Percentiles rank a stretch among this genome's conserved stretches.
These are phyloP conservation scores for Melanostoma mellinum DNA, from an alignment of 2,888 invertebrate species.

Conservation along the genomic window DNA sequence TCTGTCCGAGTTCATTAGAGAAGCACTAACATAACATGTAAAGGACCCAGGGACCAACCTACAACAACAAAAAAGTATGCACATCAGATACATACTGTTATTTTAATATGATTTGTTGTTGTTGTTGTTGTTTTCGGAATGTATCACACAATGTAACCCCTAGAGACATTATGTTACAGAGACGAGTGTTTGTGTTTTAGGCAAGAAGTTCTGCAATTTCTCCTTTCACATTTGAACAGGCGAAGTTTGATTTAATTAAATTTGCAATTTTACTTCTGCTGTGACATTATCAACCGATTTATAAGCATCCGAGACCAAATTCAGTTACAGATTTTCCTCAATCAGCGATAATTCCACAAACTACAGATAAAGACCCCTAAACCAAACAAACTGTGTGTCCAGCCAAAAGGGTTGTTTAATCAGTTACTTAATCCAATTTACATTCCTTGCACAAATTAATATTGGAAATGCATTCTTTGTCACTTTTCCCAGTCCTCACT, in stretches of 20 bases:
- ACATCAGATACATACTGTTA: conserved; percentile 11
- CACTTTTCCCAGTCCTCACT: conserved; percentile 28
- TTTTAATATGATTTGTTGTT: neutral
- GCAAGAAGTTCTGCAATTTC: conserved; percentile 18
- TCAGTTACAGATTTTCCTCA: conserved; percentile 33
- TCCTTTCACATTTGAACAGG: conserved; percentile 33
- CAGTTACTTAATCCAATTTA: conserved; percentile 75
- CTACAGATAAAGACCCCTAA: conserved; percentile 4
- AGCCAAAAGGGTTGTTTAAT: conserved; percentile 68
- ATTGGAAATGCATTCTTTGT: conserved; percentile 60
- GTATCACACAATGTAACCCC: conserved; percentile 9
- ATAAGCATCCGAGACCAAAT: too few species aligned
- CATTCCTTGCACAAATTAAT: conserved; percentile 63
- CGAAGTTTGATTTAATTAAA: conserved; percentile 23
- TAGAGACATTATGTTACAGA: neutral
- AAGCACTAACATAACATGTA: conserved; percentile 65
- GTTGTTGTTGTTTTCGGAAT: neutral
- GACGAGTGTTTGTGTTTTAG: conserved; percentile 13
- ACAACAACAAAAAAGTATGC: conserved; percentile 11
- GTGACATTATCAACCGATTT: neutral
- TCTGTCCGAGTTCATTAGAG: conserved; percentile 72
- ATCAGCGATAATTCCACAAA: conserved; percentile 32
- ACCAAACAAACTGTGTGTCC: conserved; percentile 43
- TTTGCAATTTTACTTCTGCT: conserved; percentile 4
- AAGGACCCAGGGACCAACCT: conserved; percentile 57